These are phyloP conservation scores for Apis mellifera DNA, from an alignment of 1,140 invertebrate genomes.

Conservation along the genomic window DNA sequence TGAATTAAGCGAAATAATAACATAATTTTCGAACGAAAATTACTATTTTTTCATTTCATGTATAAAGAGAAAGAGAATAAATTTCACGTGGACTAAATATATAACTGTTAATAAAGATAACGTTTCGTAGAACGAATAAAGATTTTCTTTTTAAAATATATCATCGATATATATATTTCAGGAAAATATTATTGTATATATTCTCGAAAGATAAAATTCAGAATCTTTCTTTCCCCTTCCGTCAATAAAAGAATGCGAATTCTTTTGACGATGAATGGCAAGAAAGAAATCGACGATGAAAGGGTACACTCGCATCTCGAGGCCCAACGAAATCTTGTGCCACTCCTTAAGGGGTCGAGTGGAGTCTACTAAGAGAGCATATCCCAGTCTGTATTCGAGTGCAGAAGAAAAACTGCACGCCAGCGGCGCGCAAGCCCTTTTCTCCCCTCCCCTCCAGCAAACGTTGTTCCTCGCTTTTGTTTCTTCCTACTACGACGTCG, in stretches of 20 bases:
- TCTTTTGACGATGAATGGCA: neutral
- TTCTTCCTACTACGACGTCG: neutral
- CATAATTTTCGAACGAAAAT: no score
- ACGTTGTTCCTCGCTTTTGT: neutral
- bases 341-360: slow-evolving; percentile 12
- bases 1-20: no score
- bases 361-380: slow-evolving; percentile 3
- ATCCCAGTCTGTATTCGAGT: neutral
- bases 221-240: no score
- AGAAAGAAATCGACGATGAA: neutral
- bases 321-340: neutral
- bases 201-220: neutral
- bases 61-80: no score
- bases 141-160: no score
- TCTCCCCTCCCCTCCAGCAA: neutral
- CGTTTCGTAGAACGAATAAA: no score
- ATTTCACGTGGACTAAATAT: no score
- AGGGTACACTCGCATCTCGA: neutral
- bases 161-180: no score
- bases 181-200: no score
- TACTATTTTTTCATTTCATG: no score
- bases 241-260: neutral
- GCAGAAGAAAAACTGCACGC: slow-evolving; percentile 13
- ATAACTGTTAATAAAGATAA: no score
- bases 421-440: neutral